Evolutionary conservation across 2,113 vertebrate genomes (phyloP).

Genomic region (Lasiurus cinereus): DNA sequence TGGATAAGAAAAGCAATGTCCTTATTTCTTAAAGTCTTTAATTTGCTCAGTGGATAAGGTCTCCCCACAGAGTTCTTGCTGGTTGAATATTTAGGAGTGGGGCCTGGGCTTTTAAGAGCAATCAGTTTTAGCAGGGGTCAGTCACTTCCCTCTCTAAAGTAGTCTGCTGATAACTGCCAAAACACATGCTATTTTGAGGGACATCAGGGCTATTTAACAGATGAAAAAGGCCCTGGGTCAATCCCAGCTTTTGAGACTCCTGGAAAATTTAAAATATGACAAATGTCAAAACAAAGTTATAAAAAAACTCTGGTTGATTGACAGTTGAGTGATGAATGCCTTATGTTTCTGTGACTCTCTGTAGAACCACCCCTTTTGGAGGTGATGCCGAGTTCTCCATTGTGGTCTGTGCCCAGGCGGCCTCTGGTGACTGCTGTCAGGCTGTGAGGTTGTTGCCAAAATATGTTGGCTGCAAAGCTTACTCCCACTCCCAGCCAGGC

Average conservation of each 20-base stretch:
- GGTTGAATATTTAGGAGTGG: background rate
- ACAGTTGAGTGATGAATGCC: background rate
- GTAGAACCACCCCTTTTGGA: background rate
- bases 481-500: background rate
- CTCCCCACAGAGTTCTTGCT: background rate
- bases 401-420: background rate
- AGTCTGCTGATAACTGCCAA: background rate
- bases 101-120: background rate
- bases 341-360: background rate
- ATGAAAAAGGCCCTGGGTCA: background rate
- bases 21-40: background rate
- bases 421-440: background rate
- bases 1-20: background rate
- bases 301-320: conserved; percentile 5
- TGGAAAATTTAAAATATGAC: background rate
- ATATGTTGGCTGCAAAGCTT: background rate
- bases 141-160: background rate
- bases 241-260: background rate
- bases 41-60: background rate
- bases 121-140: background rate
- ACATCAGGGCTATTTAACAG: background rate
- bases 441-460: background rate
- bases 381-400: background rate
- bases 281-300: background rate
- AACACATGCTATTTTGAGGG: background rate